Percentiles rank a stretch among this genome's conserved stretches.
Conservation (phyloP, 2,888 invertebrate species). For the Aleiodes testaceus region DNA sequence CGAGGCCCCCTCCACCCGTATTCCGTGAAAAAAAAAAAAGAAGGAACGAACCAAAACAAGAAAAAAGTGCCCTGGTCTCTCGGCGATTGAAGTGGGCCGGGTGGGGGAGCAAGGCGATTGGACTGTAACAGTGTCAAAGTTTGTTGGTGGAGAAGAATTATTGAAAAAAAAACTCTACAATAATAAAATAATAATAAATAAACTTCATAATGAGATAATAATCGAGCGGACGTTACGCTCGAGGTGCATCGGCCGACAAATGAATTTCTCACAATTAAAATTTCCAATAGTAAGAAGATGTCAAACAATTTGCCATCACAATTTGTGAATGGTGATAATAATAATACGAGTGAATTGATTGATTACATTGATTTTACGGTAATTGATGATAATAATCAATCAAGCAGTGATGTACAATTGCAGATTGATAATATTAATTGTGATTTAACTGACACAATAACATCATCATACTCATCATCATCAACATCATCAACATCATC, state of each 20-base stretch:
- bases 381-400: slow-evolving; percentile 19
- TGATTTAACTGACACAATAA: slow-evolving; percentile 20
- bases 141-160: no score
- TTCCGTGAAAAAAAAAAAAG: background rate
- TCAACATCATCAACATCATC: slow-evolving; percentile 37
- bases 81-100: slow-evolving; percentile 4
- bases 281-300: slow-evolving; percentile 61
- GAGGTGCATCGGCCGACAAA: slow-evolving; percentile 62
- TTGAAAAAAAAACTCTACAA: no score
- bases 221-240: slow-evolving; percentile 53
- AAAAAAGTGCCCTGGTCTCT: slow-evolving; percentile 9
- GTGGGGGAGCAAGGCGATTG: no score
- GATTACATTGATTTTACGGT: slow-evolving; percentile 13
- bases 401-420: slow-evolving; percentile 10
- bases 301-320: slow-evolving; percentile 64
- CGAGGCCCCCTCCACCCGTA: background rate
- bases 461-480: slow-evolving; percentile 7
- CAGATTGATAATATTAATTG: slow-evolving; percentile 21
- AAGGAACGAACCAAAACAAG: slow-evolving; percentile 22
- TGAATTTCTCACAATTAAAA: slow-evolving; percentile 46
- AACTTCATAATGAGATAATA: no score
- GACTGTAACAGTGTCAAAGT: no score
- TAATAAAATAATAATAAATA: no score
- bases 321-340: slow-evolving; percentile 66
- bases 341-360: slow-evolving; percentile 36